phyloP scores from a whole-genome alignment of 2,113 vertebrate species.

The Triplophysa tibetana region DNA sequence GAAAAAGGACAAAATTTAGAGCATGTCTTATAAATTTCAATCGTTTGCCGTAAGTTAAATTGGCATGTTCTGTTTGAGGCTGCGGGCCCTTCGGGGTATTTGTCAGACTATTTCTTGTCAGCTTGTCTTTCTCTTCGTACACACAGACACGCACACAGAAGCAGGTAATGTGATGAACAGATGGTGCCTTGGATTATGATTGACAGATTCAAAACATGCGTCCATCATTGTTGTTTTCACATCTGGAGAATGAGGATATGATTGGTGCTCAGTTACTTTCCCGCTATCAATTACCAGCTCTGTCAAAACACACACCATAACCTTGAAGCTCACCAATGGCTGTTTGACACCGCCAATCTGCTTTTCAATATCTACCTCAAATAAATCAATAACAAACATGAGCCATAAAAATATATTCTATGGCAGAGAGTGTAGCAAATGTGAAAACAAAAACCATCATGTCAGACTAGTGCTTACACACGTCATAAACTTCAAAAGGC shows the following conservation, averaged over 20 bases:
- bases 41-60: neutral
- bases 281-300: slow-evolving; percentile 8
- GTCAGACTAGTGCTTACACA: slow-evolving; percentile 13
- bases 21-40: no score
- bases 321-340: slow-evolving; percentile 14
- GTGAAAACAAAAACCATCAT: slow-evolving; percentile 10
- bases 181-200: slow-evolving; percentile 31
- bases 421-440: neutral
- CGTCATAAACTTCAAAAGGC: slow-evolving; percentile 5
- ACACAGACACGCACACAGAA: slow-evolving; percentile 13
- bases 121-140: slow-evolving; percentile 8
- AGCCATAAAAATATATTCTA: neutral
- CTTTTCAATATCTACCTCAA: neutral
- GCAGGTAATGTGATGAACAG: slow-evolving; percentile 43
- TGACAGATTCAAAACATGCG: slow-evolving; percentile 27
- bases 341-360: neutral
- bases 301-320: slow-evolving; percentile 20
- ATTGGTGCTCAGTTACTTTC: neutral
- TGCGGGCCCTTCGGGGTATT: neutral
- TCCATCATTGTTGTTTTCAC: slow-evolving; percentile 25
- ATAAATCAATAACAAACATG: neutral
- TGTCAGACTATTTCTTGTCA: slow-evolving; percentile 7
- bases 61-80: neutral
- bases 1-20: no score
- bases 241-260: slow-evolving; percentile 33